Evolutionary conservation across 2,888 invertebrate genomes (phyloP), one percentile per base, ranked within the genome.

Genomic region (Cataglyphis altisquamis): DNA sequence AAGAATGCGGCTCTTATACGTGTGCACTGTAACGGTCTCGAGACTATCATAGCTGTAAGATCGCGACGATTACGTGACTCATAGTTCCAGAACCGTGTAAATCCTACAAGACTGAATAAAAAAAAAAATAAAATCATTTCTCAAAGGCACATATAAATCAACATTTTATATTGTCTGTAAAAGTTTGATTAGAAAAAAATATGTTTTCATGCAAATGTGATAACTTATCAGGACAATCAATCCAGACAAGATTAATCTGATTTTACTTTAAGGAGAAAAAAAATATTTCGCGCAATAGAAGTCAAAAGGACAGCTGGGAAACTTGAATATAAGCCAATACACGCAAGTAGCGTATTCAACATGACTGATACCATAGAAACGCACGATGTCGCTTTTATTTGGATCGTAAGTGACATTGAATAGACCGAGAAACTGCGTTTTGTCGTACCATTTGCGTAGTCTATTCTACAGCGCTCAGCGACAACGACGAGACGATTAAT

Each of bases 381-480:
- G 73, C 74, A 75, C 84, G 82, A 63, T 67, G 41, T 62, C 36
- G 48, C 73, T 72, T 75, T 64, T 70, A 62, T 73, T 52, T 78
- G 63, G 72, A 12, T 18, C 75, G 60, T 84, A 90, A 90, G 87
- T 90, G 90, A 86, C 62, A 60, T 77, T 90, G 89, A 90, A 90
- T 90, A 87, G 80, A 68, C 81, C 45, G 68, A 73, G 88, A 85
- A 86, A 68, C 82, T 85, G 78, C 88, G 87, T 90, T 90, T 90
- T 90, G 88, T 90, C 80, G 75, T 66, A 39, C 77, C 86, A 84
- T 88, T 90, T 80, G 78, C 60, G 78, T 86, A 77, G 87, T 85
- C 67, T 70, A 84, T 83, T 88, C 84, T 57, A 41, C 64, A 52
- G 25, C 67, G 86, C 80, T 89, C 84, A 83, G 39, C 36, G 21